Evolutionary conservation across 2,888 invertebrate genomes (phyloP), one percentile per base, ranked within the genome.

Genomic region (Bursaphelenchus okinawaensis): DNA sequence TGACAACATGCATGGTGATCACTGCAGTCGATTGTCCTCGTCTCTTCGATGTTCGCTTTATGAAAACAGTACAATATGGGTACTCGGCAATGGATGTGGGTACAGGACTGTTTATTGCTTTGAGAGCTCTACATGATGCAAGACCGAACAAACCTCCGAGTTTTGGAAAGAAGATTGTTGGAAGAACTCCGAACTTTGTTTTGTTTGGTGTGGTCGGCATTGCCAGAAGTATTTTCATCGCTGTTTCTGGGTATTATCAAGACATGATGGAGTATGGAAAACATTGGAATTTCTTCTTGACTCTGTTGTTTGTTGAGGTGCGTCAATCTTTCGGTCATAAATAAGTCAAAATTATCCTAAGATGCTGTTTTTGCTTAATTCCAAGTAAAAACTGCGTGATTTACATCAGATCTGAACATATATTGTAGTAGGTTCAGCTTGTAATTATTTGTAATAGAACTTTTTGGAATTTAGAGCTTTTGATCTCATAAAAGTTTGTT

Each of bases 241-340:
- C 83, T 73, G 73, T 88, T 52, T 87, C 52, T 1, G 88, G 90
- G 72, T 96, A 98, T 83, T 90, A 91, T 65, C 90, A 90, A 77
- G 91, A 92, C 83, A 88, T 90, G 0, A 88, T 90, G 0, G 98
- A 98, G 83, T 98, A 99, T 86, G 98, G 98, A 0, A 87, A 89
- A 0, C 95, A 98, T 83, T 93, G 95, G 91, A 98, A 99, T 84
- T 99, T 99, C 83, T 98, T 96, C 84, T 89, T 93, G 73, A 95
- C 94, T 0, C 85, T 99, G 64, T 92, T 91, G 2, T 84, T 89
- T 51, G 89, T 92, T 20, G 92, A 91, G 83, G 86, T 86, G 74
- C n/a, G n/a, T n/a, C n/a, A n/a, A n/a, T n/a, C n/a, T n/a, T n/a
- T n/a, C n/a, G n/a, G n/a, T n/a, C n/a, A 40, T 1, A 40, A 1